phyloP scores from a whole-genome alignment of 2,113 vertebrate genomes.

The Anseranas semipalmata region DNA sequence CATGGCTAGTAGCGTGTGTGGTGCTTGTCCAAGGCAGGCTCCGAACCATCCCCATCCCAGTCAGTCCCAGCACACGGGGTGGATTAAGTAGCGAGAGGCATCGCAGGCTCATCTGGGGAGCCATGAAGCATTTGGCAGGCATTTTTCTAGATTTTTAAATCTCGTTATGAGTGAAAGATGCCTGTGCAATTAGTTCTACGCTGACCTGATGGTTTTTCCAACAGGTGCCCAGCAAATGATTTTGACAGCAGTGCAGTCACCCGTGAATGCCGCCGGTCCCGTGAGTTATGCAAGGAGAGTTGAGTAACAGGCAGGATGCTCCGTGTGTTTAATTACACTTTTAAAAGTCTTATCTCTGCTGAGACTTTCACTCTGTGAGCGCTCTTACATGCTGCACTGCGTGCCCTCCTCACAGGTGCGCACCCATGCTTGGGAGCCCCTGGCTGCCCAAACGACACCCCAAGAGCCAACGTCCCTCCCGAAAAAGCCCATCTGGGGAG shows the following conservation, averaged over 20 bases:
- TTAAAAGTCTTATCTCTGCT: not conserved
- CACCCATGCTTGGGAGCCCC: not conserved
- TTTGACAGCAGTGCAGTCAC: constrained; percentile 54
- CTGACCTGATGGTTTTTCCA: constrained; percentile 51
- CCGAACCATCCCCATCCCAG: not conserved
- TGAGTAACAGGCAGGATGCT: constrained; percentile 42
- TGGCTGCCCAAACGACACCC: not conserved
- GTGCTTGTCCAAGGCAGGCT: not conserved
- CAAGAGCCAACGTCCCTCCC: not conserved
- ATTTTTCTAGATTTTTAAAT: not conserved
- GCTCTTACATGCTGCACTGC: not conserved
- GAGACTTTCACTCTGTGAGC: not conserved
- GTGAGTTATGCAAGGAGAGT: constrained; percentile 25
- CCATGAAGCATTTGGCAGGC: not conserved
- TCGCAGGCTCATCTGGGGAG: not conserved
- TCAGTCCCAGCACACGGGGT: not conserved
- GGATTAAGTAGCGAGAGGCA: fast-evolving
- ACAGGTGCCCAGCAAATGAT: constrained; percentile 39
- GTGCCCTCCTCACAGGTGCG: not conserved
- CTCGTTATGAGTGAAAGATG: not conserved
- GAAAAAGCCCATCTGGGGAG: not conserved
- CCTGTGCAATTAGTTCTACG: not conserved
- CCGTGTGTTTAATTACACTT: constrained; percentile 15
- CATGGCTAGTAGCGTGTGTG: not conserved
- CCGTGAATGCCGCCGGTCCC: not conserved